Percentiles rank a stretch among this genome's conserved stretches.
Evolutionary conservation across 2,888 invertebrate genomes (phyloP).

Genomic region (Siphlonurus alternatus): DNA sequence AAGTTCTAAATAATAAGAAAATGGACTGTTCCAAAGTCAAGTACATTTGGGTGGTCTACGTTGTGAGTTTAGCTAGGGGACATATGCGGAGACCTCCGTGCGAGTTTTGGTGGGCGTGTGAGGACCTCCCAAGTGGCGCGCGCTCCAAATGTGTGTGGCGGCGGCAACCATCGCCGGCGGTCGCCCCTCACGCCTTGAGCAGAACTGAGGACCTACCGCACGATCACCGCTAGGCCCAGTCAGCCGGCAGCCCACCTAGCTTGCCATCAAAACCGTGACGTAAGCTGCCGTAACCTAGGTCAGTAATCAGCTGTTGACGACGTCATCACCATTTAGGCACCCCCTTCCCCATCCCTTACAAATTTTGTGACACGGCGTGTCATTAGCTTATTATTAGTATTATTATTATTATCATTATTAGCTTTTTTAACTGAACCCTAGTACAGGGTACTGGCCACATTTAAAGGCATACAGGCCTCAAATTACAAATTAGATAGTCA

Average conservation of each 20-base stretch:
- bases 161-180: background rate
- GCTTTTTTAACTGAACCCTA: too few species aligned
- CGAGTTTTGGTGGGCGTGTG: background rate
- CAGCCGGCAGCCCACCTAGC: background rate
- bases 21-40: background rate
- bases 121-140: background rate
- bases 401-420: too few species aligned
- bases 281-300: too few species aligned
- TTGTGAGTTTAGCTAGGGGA: background rate
- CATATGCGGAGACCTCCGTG: background rate
- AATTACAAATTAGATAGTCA: too few species aligned
- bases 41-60: background rate
- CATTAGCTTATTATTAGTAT: too few species aligned
- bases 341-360: too few species aligned
- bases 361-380: too few species aligned
- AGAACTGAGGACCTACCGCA: background rate
- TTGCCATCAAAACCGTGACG: too few species aligned
- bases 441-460: too few species aligned
- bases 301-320: too few species aligned
- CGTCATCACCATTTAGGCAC: too few species aligned
- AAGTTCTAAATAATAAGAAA: background rate
- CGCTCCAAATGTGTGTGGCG: background rate
- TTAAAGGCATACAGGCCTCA: too few species aligned
- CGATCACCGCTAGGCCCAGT: background rate
- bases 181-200: background rate